A percentile compares a stretch with the other conserved stretches of the same genome.
Evolutionary conservation across 2,113 vertebrate genomes (phyloP).

Genomic region (Vidua macroura): DNA sequence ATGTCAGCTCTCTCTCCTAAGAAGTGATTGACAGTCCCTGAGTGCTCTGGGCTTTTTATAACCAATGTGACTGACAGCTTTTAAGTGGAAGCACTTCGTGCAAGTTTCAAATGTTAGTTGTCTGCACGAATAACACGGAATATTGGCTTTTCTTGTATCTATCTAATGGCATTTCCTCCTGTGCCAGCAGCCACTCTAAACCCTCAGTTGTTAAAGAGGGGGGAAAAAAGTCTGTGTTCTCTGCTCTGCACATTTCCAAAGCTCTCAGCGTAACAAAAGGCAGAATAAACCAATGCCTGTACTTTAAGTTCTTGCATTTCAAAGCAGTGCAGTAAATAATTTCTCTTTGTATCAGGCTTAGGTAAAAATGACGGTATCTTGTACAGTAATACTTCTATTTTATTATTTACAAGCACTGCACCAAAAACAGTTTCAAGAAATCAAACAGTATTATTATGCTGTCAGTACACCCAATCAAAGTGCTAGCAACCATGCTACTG

Average conservation of each 20-base stretch:
- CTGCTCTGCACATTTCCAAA: constrained; percentile 11
- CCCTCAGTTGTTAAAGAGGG: neutral
- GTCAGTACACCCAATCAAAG: neutral
- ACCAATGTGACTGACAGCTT: constrained; percentile 67
- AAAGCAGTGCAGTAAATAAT: neutral
- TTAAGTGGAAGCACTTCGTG: constrained; percentile 51
- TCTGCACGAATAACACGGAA: constrained; percentile 44
- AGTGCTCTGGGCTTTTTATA: constrained; percentile 69
- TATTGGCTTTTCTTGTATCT: constrained; percentile 57
- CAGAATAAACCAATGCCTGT: neutral
- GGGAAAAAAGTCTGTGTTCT: neutral
- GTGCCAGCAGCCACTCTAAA: constrained; percentile 2
- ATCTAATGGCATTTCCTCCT: constrained; percentile 62
- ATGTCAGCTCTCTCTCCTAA: constrained; percentile 55
- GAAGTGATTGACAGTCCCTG: constrained; percentile 70
- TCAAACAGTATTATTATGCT: neutral
- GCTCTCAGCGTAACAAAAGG: constrained; percentile 20
- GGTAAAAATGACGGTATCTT: neutral
- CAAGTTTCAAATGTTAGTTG: constrained; percentile 56
- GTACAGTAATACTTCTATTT: neutral
- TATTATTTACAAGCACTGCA: neutral
- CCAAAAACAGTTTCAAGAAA: neutral
- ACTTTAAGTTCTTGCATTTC: constrained; percentile 8
- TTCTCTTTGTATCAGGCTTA: neutral
- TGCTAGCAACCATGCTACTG: neutral